Evolutionary conservation across 2,797 vertebrate species (phyloP), one percentile per base, ranked within the genome.

Genomic region (Mormyrops boulengeri): DNA sequence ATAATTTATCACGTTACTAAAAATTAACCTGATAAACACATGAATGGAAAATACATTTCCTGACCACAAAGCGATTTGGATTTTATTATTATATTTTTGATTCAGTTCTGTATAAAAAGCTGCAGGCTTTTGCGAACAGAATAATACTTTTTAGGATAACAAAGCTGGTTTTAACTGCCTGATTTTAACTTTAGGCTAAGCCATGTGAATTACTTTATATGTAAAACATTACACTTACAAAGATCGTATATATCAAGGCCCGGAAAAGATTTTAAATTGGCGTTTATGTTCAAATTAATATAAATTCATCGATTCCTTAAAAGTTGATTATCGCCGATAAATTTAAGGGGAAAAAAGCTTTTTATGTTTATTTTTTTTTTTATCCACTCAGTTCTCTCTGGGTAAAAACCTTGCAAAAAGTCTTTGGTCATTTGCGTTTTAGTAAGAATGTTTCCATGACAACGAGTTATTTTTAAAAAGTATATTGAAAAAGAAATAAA

Each of bases 1-100:
- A 17, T 60, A 5, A 80, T 44, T 80, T 80, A 44, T n/a, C 17
- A 44, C 17, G 38, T 80, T 80, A 44, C 57, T 55, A 89, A 85
- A 85, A 50, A 85, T 50, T 14, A 55, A n/a, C 47, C 88, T 50
- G 14, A 17, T 12, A 57, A 84, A 62, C 26, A 26, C 41, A 62
- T 62, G 11, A 26, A 84, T 62, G 41, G 52, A 85, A 84, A 89
- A 57, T 47, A 34, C 52, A 84, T n/a, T 55, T 47, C 11, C 12
- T 30, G 38, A n/a, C 77, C 77, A 34, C 44, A 44, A 55, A 89
- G 26, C 34, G 53, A 62, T 85, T 85, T 62, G 82, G 53, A 85
- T 89, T 89, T 84, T 47, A 82, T 80, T 80, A 53, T 38, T 55
- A 84, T 7, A 85, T 89, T 89, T 55, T 85, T 47, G 53, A 89